Base-by-base conservation (phyloP, 2,888 invertebrate genomes). In the Oscheius sp. region DNA sequence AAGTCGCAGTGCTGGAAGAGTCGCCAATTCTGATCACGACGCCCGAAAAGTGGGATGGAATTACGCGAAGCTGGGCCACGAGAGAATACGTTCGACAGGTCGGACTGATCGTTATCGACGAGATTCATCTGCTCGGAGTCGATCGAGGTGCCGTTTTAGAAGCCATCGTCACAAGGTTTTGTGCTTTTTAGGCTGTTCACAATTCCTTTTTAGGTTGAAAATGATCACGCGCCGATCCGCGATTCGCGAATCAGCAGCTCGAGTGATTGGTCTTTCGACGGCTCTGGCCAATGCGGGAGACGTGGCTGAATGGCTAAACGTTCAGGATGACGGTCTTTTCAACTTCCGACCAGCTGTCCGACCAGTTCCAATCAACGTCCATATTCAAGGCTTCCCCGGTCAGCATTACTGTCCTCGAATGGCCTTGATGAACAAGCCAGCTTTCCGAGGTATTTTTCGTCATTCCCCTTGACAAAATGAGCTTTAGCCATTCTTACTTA, bases 11-110 rank as follows among this genome's bases (percentile, higher is more conserved):
- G 0, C 95, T 99, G 75, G 92, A 93, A 0, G 92, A 91, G 68
- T 94, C 96, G 0, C 94, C 95, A 89, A 93, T 99, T 0, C 98
- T 99, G 83, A 96, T 99, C 33, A 99, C 99, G 0, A 99, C 99
- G 0, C 99, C 99, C 0, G 99, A 99, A 91, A 99, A 99, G 90
- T 99, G 99, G 99, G 99, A 99, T 90, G 98, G 98, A 71, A 95
- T 99, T 87, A 96, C 96, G 2, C 79, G 88, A 65, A 81, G 82
- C 78, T 99, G 98, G 98, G 96, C 97, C 89, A 96, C 95, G 0
- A 92, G 99, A 84, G 94, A 93, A 90, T 99, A 98, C 88, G 98
- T 99, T 0, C 76, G 84, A 33, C 76, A 87, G 50, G 89, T 89
- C 13, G 89, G 89, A 5, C 87, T 92, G 37, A 88, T 91, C 5